These are phyloP conservation scores for Leptestheria dahalacensis DNA, from an alignment of 1,140 invertebrate genomes.

Conservation along the genomic window DNA sequence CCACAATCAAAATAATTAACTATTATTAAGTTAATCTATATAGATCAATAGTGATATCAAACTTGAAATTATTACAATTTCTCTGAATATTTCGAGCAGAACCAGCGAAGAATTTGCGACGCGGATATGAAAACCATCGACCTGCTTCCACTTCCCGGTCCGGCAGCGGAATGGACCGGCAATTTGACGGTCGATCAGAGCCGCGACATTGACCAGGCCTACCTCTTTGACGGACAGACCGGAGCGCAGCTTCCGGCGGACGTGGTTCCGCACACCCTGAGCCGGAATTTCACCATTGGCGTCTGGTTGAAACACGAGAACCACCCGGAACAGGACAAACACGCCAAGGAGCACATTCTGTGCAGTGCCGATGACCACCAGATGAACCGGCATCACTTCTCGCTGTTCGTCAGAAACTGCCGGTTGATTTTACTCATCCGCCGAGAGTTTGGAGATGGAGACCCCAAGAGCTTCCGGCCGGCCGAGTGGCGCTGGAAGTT, in stretches of 20 bases:
- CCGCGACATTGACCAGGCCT: constrained; percentile 56
- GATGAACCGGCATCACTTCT: constrained; percentile 97
- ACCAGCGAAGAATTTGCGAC: constrained; percentile 77
- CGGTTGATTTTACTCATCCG: constrained; percentile 81
- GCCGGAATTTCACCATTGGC: constrained; percentile 68
- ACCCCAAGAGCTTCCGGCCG: constrained; percentile 87
- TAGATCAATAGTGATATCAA: too few relatives aligned
- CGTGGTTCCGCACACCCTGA: constrained; percentile 42
- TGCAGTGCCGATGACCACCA: constrained; percentile 94
- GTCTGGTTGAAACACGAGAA: constrained; percentile 83
- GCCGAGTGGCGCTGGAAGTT: constrained; percentile 96
- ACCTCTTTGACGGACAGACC: constrained; percentile 28
- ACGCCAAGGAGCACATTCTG: constrained; percentile 84
- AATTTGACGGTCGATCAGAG: constrained; percentile 78
- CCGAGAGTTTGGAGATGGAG: constrained; percentile 75
- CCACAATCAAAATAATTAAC: constrained; percentile 77
- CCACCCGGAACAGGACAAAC: constrained; percentile 55
- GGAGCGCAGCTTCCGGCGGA: constrained; percentile 30
- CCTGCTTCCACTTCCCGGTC: constrained; percentile 64
- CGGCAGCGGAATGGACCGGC: constrained; percentile 67
- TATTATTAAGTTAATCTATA: too few relatives aligned
- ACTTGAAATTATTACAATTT: neutral
- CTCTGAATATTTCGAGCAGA: constrained; percentile 29
- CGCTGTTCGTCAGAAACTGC: constrained; percentile 90
- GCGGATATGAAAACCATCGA: constrained; percentile 53